phyloP scores from a whole-genome alignment of 2,888 invertebrate species.

The Harpagoxenus sublaevis region DNA sequence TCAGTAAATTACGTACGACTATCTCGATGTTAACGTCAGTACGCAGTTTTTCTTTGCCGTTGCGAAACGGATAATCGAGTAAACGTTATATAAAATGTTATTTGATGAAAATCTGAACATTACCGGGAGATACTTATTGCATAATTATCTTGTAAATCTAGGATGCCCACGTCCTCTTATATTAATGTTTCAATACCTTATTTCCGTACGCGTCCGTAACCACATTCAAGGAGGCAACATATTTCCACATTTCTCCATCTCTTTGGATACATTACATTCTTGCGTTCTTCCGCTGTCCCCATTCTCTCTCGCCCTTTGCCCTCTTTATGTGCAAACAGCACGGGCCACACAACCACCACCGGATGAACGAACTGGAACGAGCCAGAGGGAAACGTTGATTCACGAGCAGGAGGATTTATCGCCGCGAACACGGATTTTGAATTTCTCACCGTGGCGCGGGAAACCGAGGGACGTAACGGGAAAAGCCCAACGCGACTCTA shows the following conservation, averaged over 20 bases:
- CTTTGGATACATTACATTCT: conserved; percentile 54
- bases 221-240: conserved; percentile 45
- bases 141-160: neutral
- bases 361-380: conserved; percentile 76
- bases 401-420: conserved; percentile 56
- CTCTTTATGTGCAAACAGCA: conserved; percentile 56
- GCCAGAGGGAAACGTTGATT: conserved; percentile 53
- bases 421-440: conserved; percentile 64
- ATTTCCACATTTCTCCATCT: conserved; percentile 54
- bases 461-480: conserved; percentile 34
- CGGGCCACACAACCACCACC: conserved; percentile 61
- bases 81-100: neutral
- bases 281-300: conserved; percentile 44
- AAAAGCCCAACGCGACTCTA: conserved; percentile 47
- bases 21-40: conserved; percentile 1
- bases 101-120: neutral
- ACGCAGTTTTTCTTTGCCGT: neutral
- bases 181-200: conserved; percentile 4
- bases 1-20: neutral
- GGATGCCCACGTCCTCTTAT: neutral
- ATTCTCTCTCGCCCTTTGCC: conserved; percentile 49
- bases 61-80: neutral
- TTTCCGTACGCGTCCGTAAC: conserved; percentile 14
- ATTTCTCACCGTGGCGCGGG: conserved; percentile 60
- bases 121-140: no score